These are phyloP conservation scores for Euglossa dilemma DNA, from an alignment of 1,140 invertebrate genomes.

Conservation along the genomic window DNA sequence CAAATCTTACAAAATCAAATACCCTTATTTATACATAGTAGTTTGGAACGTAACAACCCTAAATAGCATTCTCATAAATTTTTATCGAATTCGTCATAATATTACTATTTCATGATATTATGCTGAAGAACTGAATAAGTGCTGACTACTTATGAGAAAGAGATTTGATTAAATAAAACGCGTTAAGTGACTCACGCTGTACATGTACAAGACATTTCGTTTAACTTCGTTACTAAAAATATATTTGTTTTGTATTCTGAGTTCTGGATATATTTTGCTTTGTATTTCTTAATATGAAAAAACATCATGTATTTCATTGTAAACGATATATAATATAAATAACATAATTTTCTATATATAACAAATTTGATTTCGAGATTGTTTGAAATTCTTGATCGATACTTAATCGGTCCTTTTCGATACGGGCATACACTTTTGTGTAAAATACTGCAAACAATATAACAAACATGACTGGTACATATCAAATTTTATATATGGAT, in stretches of 20 bases:
- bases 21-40: background rate
- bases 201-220: slow-evolving; percentile 1
- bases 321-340: background rate
- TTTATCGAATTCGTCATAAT: background rate
- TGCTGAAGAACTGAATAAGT: background rate
- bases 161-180: slow-evolving; percentile 3
- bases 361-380: background rate
- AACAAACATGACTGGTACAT: background rate
- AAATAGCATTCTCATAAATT: background rate
- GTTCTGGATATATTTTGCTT: background rate
- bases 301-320: background rate
- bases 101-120: background rate
- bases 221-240: slow-evolving; percentile 18
- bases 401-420: too few relatives aligned
- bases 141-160: too few relatives aligned
- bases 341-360: background rate
- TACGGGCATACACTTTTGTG: background rate
- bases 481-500: background rate
- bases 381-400: background rate
- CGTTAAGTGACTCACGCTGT: slow-evolving; percentile 11
- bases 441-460: background rate
- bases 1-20: background rate
- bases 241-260: background rate
- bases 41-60: background rate
- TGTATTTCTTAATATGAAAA: background rate